Evolutionary conservation across 2,797 vertebrate genomes (phyloP).

Genomic region (Poeciliopsis presidionis): DNA sequence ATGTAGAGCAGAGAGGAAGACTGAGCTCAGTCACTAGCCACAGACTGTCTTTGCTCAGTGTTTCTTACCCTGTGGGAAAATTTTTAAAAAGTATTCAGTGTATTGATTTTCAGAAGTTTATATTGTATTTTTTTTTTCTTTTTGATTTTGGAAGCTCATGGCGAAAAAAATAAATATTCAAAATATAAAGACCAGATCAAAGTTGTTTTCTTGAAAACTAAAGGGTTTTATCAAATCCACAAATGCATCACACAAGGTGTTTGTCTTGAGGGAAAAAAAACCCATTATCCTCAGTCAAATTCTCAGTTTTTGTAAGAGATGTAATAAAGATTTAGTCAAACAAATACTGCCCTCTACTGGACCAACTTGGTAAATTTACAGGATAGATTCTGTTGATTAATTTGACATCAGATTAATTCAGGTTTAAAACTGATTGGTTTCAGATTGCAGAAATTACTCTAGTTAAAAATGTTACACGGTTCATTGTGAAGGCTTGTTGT

Average conservation of each 20-base stretch:
- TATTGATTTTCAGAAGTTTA: constrained; percentile 82
- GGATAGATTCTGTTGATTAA: no score
- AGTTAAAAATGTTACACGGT: no score
- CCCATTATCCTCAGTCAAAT: no score
- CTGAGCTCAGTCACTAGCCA: constrained; percentile 63
- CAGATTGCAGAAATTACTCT: no score
- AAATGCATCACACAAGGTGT: not conserved
- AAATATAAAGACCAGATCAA: constrained; percentile 42
- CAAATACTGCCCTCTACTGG: no score
- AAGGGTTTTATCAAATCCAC: not conserved
- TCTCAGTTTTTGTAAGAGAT: no score
- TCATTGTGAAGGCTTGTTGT: no score
- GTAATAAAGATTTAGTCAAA: no score
- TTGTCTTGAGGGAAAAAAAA: no score
- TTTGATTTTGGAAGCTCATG: constrained; percentile 74
- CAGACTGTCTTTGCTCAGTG: constrained; percentile 70
- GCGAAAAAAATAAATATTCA: constrained; percentile 74
- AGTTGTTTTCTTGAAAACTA: not conserved
- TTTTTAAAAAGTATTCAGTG: constrained; percentile 60
- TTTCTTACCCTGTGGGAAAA: constrained; percentile 73
- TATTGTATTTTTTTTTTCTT: constrained; percentile 80
- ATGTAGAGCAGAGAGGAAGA: constrained; percentile 63
- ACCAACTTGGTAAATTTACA: no score
- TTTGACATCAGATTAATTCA: no score
- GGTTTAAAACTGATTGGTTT: no score